Percentiles rank a stretch among this genome's conserved stretches.
These are phyloP conservation scores for Hartigia nigra DNA, from an alignment of 2,888 invertebrate species.

Conservation along the genomic window DNA sequence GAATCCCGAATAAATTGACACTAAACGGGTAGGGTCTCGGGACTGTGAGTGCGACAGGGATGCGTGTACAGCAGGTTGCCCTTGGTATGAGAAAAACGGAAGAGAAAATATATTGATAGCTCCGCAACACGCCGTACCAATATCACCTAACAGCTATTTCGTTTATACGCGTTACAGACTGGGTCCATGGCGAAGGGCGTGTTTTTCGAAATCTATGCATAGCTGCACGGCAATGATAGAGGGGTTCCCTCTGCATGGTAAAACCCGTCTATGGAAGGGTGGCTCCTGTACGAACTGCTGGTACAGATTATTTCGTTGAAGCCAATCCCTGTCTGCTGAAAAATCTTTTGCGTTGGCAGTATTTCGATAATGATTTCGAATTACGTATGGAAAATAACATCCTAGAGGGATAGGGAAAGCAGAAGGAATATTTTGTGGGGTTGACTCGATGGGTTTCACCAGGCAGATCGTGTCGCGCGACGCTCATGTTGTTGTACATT, in stretches of 20 bases:
- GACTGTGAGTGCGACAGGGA: constrained; percentile 15
- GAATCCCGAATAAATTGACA: constrained; percentile 68
- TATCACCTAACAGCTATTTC: constrained; percentile 64
- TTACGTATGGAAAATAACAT: not conserved
- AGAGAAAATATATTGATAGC: constrained; percentile 49
- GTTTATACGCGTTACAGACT: constrained; percentile 46
- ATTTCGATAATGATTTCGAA: not conserved
- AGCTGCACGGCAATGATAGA: constrained; percentile 36
- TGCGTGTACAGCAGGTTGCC: not conserved
- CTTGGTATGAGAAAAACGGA: constrained; percentile 9
- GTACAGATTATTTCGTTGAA: not conserved
- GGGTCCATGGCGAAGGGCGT: constrained; percentile 23
- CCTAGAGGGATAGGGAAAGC: not conserved
- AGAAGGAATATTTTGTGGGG: not conserved
- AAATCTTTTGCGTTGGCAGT: not conserved
- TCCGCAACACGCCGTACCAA: constrained; percentile 55
- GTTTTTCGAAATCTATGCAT: constrained; percentile 52
- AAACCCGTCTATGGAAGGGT: not conserved
- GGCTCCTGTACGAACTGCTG: not conserved
- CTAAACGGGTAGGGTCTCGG: constrained; percentile 58
- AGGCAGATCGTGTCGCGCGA: not conserved
- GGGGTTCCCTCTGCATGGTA: constrained; percentile 14
- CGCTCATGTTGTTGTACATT: constrained; percentile 13
- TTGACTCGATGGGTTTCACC: not conserved
- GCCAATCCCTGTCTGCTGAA: not conserved